Evolutionary conservation across 2,797 vertebrate species (phyloP), one percentile per base, ranked within the genome.

Genomic region (Notolepis coatsorum): DNA sequence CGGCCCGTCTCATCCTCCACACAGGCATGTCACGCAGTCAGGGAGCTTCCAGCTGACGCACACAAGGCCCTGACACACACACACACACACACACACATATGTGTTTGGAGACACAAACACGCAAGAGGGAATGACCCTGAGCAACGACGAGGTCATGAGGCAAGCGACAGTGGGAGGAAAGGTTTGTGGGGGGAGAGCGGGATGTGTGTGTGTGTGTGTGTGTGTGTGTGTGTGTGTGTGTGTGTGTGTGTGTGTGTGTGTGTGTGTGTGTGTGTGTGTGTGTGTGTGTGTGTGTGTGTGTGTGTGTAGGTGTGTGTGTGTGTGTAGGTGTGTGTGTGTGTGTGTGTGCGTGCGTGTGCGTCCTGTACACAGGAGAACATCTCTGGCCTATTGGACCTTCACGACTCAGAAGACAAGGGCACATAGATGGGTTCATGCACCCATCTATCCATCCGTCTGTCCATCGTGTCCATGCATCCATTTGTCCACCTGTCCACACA

Each of bases 1-100:
- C 95, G 93, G 95, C 87, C 91, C 92, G 92, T 95, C 94, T 96
- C 94, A 96, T 96, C 93, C 86, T 91, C 89, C 89, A 91, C 91
- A 89, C 86, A 94, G 90, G 94, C 89, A 92, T 93, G 95, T 95
- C 95, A 92, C 83, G 93, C 90, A 89, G 91, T 86, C 92, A 86
- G 77, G n/a, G 81, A 84, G 76, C 81, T 88, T 76, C 79, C 71
- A 86, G 80, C 83, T 86, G 82, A 90, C 86, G n/a, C n/a, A 68
- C 65, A 78, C 75, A 77, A 69, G 61, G 73, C 70, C 75, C 62
- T 56, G 71, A 68, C 37, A 42, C 41, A 65, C 31, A 48, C 68
- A 70, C 48, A 65, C 74, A 51, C 35, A 42, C 61, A 55, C 65
- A 25, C 23, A 62, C 25, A 58, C 43, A 55, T 17, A 64, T 2